Conservation (phyloP, 1,140 invertebrate genomes). For the Nasonia giraulti region DNA sequence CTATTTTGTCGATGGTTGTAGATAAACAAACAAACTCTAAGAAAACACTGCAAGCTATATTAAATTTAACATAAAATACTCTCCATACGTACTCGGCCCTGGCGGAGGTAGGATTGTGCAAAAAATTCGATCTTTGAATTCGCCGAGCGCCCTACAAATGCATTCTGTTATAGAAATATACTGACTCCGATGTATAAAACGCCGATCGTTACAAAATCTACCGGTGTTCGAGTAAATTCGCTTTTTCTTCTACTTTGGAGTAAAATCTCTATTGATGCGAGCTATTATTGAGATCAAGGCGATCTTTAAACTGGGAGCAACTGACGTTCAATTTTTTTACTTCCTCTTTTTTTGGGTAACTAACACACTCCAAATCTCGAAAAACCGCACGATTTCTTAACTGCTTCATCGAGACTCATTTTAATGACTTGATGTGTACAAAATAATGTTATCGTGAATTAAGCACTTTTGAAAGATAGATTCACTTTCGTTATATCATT, state of each 20-base stretch:
- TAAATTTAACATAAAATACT: conserved; percentile 46
- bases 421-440: conserved; percentile 30
- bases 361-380: conserved; percentile 18
- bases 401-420: conserved; percentile 1
- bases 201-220: conserved; percentile 44
- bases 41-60: conserved; percentile 28
- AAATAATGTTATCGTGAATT: conserved; percentile 30
- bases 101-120: conserved; percentile 57
- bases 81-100: conserved; percentile 39
- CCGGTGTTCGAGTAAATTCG: conserved; percentile 37
- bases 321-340: conserved; percentile 21
- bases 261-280: conserved; percentile 46
- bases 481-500: conserved; percentile 3
- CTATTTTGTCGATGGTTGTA: too few species aligned
- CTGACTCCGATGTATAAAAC: conserved; percentile 49
- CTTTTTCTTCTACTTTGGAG: conserved; percentile 38
- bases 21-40: conserved; percentile 17
- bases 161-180: conserved; percentile 49
- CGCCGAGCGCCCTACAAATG: conserved; percentile 33
- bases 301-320: conserved; percentile 46
- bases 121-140: conserved; percentile 46
- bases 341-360: conserved; percentile 14
- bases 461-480: conserved; percentile 29
- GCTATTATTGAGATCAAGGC: conserved; percentile 49
- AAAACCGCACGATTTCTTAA: conserved; percentile 25